A percentile compares a stretch with the other conserved stretches of the same genome.
Evolutionary conservation across 2,113 vertebrate genomes (phyloP).

Genomic region (Erinaceus europaeus): DNA sequence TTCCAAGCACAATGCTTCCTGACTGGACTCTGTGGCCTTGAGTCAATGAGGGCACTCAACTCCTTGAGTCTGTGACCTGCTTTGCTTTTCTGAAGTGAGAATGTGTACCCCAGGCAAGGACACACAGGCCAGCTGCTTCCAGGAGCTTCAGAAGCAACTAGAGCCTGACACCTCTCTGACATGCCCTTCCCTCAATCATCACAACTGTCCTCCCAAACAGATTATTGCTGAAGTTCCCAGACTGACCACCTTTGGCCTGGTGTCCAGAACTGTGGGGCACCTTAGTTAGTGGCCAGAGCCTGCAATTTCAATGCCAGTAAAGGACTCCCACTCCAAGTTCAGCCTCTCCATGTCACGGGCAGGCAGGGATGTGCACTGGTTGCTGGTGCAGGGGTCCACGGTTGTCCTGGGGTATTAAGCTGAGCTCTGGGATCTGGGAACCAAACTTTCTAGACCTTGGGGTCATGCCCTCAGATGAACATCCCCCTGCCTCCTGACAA

Average conservation of each 20-base stretch:
- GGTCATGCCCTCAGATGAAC: background rate
- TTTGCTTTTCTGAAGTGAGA: background rate
- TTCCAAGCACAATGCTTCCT: background rate
- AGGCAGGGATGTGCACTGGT: background rate
- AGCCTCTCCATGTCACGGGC: background rate
- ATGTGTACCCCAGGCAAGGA: fast-evolving
- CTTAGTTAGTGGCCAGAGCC: background rate
- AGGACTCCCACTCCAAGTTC: background rate
- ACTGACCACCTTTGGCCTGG: background rate
- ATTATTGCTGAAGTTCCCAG: too few relatives aligned
- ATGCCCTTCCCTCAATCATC: background rate
- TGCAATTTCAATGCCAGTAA: background rate
- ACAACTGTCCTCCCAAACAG: background rate
- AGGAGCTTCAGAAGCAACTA: background rate
- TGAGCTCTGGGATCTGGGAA: background rate
- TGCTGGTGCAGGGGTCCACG: background rate
- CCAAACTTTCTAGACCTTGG: background rate
- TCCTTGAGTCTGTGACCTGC: too few relatives aligned
- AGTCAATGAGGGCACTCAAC: too few relatives aligned
- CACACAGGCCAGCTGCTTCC: background rate
- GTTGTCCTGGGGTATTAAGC: background rate
- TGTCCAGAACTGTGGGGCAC: background rate
- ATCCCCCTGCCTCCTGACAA: background rate
- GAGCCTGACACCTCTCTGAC: background rate
- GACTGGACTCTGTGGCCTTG: background rate